phyloP scores from a whole-genome alignment of 2,797 vertebrate species.

The Lophotriccus pileatus region DNA sequence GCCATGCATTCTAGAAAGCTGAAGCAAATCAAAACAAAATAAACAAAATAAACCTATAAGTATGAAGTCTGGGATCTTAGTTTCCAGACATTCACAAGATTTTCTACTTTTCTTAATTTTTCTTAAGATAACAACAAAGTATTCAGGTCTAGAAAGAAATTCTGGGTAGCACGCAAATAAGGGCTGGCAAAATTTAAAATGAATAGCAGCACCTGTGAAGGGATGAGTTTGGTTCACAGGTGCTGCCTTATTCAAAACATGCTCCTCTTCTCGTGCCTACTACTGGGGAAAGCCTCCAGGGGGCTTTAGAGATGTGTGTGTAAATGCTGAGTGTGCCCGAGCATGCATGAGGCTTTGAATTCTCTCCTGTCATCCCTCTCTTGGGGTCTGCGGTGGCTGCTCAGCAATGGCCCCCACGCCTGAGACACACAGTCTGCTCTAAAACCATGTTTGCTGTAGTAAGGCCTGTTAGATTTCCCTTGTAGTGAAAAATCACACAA shows the following conservation, averaged over 20 bases:
- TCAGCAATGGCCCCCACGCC: rapidly evolving
- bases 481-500: neutral
- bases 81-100: neutral
- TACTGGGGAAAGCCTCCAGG: rapidly evolving
- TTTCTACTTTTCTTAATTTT: neutral
- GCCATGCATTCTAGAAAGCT: neutral
- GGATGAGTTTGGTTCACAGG: neutral
- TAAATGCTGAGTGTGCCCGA: neutral
- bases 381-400: neutral
- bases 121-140: neutral
- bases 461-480: neutral
- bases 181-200: neutral
- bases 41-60: neutral
- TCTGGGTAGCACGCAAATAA: neutral
- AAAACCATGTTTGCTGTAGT: neutral
- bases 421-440: neutral
- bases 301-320: neutral
- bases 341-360: neutral
- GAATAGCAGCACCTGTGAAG: neutral
- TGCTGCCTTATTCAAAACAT: neutral
- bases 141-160: neutral
- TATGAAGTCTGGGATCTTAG: neutral
- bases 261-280: neutral
- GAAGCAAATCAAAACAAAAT: neutral
- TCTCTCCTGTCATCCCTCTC: neutral